These are phyloP conservation scores for Phaonia tiefii DNA, from an alignment of 2,888 invertebrate species.

Conservation along the genomic window DNA sequence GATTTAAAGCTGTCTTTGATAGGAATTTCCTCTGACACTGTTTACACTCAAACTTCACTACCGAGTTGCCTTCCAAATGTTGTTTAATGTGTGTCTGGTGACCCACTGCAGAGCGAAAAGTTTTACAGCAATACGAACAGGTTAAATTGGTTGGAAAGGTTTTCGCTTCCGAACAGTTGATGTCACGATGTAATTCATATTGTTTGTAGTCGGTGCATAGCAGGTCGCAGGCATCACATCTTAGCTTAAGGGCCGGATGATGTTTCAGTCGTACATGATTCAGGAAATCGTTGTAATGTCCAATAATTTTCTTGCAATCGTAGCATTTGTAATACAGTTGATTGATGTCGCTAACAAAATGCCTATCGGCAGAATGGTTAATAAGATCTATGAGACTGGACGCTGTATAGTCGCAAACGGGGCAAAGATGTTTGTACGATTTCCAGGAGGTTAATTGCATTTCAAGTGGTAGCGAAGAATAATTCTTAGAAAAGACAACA, in stretches of 20 bases:
- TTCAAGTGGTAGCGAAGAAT: neutral
- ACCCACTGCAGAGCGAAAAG: conserved; percentile 67
- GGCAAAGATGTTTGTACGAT: conserved; percentile 44
- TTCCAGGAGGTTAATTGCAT: conserved; percentile 49
- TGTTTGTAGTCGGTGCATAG: conserved; percentile 53
- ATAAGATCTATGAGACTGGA: conserved; percentile 40
- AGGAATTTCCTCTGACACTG: conserved; percentile 63
- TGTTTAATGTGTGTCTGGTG: conserved; percentile 69
- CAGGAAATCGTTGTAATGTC: conserved; percentile 72
- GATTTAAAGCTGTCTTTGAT: conserved; percentile 52
- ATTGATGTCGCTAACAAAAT: conserved; percentile 18
- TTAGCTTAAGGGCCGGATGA: conserved; percentile 67
- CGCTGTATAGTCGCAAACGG: conserved; percentile 36
- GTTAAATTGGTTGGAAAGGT: conserved; percentile 59
- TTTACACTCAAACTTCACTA: conserved; percentile 51
- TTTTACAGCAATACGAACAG: conserved; percentile 72
- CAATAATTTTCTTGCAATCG: conserved; percentile 72
- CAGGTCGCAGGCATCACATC: conserved; percentile 72
- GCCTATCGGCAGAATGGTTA: conserved; percentile 50
- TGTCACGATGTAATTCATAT: conserved; percentile 68
- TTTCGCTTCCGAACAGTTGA: conserved; percentile 43
- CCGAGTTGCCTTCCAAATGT: conserved; percentile 54
- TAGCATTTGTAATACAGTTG: conserved; percentile 70
- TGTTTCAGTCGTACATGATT: conserved; percentile 74
- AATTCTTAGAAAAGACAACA: conserved; percentile 15